These are phyloP conservation scores for Pachycephus smyrnensis DNA, from an alignment of 2,888 invertebrate species.

Conservation along the genomic window DNA sequence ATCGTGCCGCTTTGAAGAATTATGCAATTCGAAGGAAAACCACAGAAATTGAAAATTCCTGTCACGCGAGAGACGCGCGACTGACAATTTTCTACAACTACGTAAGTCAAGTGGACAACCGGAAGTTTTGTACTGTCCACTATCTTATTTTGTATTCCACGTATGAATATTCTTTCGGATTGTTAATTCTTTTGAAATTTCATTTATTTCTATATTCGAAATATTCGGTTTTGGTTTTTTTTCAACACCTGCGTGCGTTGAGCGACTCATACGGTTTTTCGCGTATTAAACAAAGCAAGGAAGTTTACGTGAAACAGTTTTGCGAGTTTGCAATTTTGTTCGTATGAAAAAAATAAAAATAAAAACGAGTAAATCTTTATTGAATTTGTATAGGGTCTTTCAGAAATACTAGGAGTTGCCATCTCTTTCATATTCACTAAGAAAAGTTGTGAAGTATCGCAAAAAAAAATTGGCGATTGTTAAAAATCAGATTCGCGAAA, in stretches of 20 bases:
- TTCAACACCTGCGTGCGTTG: too few relatives aligned
- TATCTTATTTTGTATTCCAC: background rate
- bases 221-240: too few relatives aligned
- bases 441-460: background rate
- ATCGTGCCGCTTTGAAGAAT: background rate
- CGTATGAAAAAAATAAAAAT: background rate
- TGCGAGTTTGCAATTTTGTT: background rate
- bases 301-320: background rate
- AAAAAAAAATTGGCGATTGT: too few relatives aligned
- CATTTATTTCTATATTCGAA: background rate
- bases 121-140: background rate
- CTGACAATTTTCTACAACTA: background rate
- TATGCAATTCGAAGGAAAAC: background rate
- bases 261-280: too few relatives aligned
- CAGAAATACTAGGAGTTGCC: background rate
- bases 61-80: background rate
- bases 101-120: background rate
- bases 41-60: background rate
- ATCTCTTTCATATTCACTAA: background rate
- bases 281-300: too few relatives aligned
- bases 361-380: background rate
- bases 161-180: background rate
- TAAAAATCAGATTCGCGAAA: too few relatives aligned
- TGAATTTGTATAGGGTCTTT: background rate
- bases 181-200: background rate